Base-by-base conservation (phyloP, 2,797 vertebrate species). In the Hippoglossus hippoglossus region DNA sequence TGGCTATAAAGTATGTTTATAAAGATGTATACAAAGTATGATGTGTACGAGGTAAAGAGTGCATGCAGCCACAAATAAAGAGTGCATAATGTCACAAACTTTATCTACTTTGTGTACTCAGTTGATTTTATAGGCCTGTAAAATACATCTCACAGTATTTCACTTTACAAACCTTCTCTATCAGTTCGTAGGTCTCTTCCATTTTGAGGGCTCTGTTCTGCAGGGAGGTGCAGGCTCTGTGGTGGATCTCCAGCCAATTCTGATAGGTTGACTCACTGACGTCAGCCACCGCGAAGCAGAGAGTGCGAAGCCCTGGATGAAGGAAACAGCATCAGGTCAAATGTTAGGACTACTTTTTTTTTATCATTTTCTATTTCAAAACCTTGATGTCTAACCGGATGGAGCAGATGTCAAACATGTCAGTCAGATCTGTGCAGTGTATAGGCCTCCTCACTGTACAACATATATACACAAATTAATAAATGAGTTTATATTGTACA, bases 171-270 rank as follows among this genome's bases (percentile, higher is more conserved):
- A 98, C 98, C 95, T 97, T 98, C 87, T 99, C 98, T 54, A 99
- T 99, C n/a, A 99, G 92, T 67, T 99, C 98, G 12, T 98, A 99
- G 90, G 96, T 98, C 89, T 99, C 98, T 81, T 99, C 98, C 71
- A 98, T 93, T 75, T 99, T 99, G 34, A 98, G 95, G 3, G 94
- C 91, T 91, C 98, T 92, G 94, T 99, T 98, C 86, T 99, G 98
- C 75, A 99, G 82, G 2, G 98, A 94, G 0, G 96, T 97, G 71
- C 94, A 92, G 22, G 98, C 98, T 31, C 96, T 93, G 53, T 96
- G 95, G 66, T 98, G 93, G 63, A 97, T 83, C 49, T 95, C 90
- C 76, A 94, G 89, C 98, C 98, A 99, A 54, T 98, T 96, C 60
- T 96, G 94, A 86, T 98, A 99, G 73, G 95, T 92, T 0, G 94